These are phyloP conservation scores for Epinotia bilunana DNA, from an alignment of 2,888 invertebrate species.

Conservation along the genomic window DNA sequence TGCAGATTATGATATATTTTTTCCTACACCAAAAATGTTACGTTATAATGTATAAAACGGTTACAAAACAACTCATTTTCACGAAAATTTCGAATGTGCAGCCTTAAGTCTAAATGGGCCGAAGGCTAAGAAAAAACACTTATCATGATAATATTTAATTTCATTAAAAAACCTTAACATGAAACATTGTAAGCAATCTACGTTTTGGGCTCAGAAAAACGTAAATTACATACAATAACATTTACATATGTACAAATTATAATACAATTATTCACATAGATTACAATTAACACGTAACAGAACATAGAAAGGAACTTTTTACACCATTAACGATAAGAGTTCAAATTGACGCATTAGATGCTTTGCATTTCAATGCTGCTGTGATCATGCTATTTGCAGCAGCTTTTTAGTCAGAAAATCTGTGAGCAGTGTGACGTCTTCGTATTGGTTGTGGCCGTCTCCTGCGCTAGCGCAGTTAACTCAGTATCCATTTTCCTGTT, in stretches of 20 bases:
- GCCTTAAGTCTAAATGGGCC: no score
- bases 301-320: slow-evolving; percentile 67
- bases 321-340: slow-evolving; percentile 58
- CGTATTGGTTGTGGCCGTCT: slow-evolving; percentile 74
- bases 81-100: no score
- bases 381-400: slow-evolving; percentile 78
- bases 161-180: slow-evolving; percentile 34
- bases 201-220: slow-evolving; percentile 82
- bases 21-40: no score
- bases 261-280: slow-evolving; percentile 52
- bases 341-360: slow-evolving; percentile 68
- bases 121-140: background rate
- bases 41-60: no score
- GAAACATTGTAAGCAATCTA: slow-evolving; percentile 55
- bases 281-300: slow-evolving; percentile 49
- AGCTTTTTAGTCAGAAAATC: slow-evolving; percentile 82
- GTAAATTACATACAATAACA: slow-evolving; percentile 61
- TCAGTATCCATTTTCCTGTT: slow-evolving; percentile 77
- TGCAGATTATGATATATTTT: no score
- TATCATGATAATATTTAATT: slow-evolving; percentile 39
- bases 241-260: slow-evolving; percentile 43
- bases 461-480: slow-evolving; percentile 74
- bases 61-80: no score
- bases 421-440: slow-evolving; percentile 83
- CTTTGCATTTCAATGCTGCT: slow-evolving; percentile 71